phyloP scores from a whole-genome alignment of 2,797 vertebrate genomes.

The Peromyscus nudipes region DNA sequence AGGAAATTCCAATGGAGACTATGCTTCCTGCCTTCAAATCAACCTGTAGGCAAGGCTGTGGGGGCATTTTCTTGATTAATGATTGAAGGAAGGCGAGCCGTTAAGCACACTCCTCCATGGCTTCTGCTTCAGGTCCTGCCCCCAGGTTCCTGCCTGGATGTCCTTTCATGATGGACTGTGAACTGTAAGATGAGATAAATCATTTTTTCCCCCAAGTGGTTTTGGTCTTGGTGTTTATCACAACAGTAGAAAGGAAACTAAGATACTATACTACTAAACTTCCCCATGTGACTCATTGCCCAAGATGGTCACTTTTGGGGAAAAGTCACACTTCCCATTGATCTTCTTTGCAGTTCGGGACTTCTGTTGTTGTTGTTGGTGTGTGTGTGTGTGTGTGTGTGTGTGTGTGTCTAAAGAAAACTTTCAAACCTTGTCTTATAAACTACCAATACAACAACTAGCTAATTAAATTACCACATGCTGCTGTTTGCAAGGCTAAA shows the following conservation, averaged over 20 bases:
- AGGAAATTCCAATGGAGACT: neutral
- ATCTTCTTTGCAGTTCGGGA: neutral
- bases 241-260: neutral
- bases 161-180: neutral
- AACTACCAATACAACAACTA: neutral
- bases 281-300: neutral
- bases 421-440: neutral
- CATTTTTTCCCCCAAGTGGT: no score
- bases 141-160: neutral
- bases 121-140: neutral
- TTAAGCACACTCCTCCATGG: neutral
- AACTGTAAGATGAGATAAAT: neutral
- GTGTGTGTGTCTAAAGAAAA: neutral
- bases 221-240: neutral
- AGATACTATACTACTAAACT: neutral
- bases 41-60: neutral
- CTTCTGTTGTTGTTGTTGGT: neutral
- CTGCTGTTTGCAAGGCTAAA: neutral
- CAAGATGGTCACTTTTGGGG: neutral
- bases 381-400: neutral
- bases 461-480: constrained; percentile 2
- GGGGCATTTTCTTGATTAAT: neutral
- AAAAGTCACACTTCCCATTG: neutral
- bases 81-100: neutral
- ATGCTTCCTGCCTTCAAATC: neutral